Base-by-base conservation (phyloP, 1,140 invertebrate species). In the Drosophila micromelanica region DNA sequence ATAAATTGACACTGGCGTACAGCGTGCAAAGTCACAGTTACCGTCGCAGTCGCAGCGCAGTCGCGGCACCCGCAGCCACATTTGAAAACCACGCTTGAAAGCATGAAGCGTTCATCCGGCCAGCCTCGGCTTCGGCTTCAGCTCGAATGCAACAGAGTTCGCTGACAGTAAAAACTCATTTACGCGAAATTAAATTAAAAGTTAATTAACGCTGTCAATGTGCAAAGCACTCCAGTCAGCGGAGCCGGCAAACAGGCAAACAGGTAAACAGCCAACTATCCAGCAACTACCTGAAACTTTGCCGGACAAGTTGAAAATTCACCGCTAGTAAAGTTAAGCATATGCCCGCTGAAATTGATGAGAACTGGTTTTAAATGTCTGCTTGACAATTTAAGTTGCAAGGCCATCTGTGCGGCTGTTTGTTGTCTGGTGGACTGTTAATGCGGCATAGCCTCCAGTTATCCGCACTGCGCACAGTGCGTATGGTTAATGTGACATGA, bases 161-260 rank as follows among this genome's bases (percentile, higher is more conserved):
- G 84, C 73, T 90, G 84, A 89, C 84, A 89, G 85, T 90, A 78
- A 89, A 89, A 89, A 89, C 84, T 89, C 76, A 89, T 89, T 89
- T 89, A 80, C 84, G 84, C 76, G 80, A 89, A 89, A 89, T 89
- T 89, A 89, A 89, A 89, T 89, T 89, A 89, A 89, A 89, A 89
- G 85, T 89, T 89, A 89, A 89, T 89, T 89, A 89, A 89, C 84
- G 84, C 84, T 89, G 85, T 90, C 84, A 89, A 89, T 89, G 84
- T 89, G 84, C 84, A 89, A 84, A 89, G 84, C 84, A 84, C 84
- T 86, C 63, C 71, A 87, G 55, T 20, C 62, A 60, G 40, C 37
- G 37, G 52, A 46, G 8, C n/a, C 35, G 48, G 35, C 20, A 20
- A 63, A 30, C 45, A 11, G 12, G 35, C 52, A 17, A 62, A 6